These are phyloP conservation scores for Apamea monoglypha DNA, from an alignment of 2,888 invertebrate species.

Conservation along the genomic window DNA sequence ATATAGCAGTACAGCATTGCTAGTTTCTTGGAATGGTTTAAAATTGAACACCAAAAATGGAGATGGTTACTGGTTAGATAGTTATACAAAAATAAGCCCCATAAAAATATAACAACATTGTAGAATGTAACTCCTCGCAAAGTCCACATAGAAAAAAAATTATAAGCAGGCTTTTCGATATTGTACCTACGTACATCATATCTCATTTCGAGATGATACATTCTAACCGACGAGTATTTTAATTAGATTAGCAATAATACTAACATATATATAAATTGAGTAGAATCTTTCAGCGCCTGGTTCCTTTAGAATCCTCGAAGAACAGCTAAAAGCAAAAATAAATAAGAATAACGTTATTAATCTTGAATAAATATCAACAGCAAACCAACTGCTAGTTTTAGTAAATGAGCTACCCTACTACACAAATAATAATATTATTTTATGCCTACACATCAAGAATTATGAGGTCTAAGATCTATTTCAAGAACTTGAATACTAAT, in stretches of 20 bases:
- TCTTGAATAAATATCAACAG: conserved; percentile 27
- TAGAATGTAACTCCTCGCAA: conserved; percentile 27
- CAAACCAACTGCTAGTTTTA: conserved; percentile 4
- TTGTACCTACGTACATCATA: not conserved
- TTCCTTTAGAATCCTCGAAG: conserved; percentile 78
- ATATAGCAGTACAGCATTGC: conserved; percentile 57
- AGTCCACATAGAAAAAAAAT: conserved; percentile 1
- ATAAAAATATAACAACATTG: conserved; percentile 39
- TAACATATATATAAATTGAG: conserved; percentile 38
- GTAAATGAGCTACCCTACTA: not conserved
- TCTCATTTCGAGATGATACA: conserved; percentile 12
- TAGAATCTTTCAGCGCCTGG: conserved; percentile 56
- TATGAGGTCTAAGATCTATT: conserved; percentile 4
- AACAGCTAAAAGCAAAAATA: conserved; percentile 75
- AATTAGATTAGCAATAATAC: conserved; percentile 40
- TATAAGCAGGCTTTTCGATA: not conserved
- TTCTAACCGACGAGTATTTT: conserved; percentile 38
- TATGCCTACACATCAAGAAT: conserved; percentile 30
- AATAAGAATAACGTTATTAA: conserved; percentile 17
- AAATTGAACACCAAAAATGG: conserved; percentile 73
- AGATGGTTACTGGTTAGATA: conserved; percentile 67
- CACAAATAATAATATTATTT: conserved; percentile 7
- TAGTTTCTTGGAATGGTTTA: conserved; percentile 80
- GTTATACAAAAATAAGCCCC: conserved; percentile 69
- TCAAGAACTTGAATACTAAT: conserved; percentile 10